Conservation (phyloP, 2,888 invertebrate species). For the Orthosia gracilis region DNA sequence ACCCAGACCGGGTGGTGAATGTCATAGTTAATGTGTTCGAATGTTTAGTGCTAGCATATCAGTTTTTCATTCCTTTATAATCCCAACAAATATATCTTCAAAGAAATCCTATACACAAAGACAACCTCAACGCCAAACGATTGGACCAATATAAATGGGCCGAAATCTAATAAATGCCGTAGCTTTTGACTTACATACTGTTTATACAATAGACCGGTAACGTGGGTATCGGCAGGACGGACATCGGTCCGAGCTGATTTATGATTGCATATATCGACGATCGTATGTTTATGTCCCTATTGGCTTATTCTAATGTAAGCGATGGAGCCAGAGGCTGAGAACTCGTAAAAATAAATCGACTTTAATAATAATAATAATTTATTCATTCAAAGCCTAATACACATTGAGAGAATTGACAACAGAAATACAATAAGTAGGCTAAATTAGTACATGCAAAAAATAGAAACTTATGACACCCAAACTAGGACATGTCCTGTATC, state of each 20-base stretch:
- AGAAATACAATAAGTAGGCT: too few species aligned
- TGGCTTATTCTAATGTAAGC: constrained; percentile 75
- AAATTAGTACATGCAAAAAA: too few species aligned
- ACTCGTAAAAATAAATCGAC: background rate
- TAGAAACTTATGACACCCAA: too few species aligned
- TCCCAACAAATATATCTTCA: constrained; percentile 2
- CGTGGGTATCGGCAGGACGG: constrained; percentile 62
- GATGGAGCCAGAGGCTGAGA: constrained; percentile 6
- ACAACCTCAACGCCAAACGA: constrained; percentile 35
- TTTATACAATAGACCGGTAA: constrained; percentile 67
- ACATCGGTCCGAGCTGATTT: constrained; percentile 78
- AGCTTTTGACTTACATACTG: constrained; percentile 68
- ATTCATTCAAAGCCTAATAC: too few species aligned
- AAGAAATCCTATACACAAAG: constrained; percentile 31
- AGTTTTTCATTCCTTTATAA: background rate
- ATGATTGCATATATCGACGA: constrained; percentile 77
- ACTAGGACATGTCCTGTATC: too few species aligned
- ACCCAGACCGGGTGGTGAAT: too few species aligned
- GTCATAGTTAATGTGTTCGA: too few species aligned
- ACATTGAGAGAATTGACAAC: too few species aligned
- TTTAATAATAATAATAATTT: too few species aligned
- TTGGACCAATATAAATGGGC: constrained; percentile 56
- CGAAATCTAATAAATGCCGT: constrained; percentile 66
- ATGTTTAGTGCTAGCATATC: too few species aligned
- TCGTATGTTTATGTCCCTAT: constrained; percentile 72